Conservation (phyloP, 2,888 invertebrate genomes). For the Tenodera sinensis region DNA sequence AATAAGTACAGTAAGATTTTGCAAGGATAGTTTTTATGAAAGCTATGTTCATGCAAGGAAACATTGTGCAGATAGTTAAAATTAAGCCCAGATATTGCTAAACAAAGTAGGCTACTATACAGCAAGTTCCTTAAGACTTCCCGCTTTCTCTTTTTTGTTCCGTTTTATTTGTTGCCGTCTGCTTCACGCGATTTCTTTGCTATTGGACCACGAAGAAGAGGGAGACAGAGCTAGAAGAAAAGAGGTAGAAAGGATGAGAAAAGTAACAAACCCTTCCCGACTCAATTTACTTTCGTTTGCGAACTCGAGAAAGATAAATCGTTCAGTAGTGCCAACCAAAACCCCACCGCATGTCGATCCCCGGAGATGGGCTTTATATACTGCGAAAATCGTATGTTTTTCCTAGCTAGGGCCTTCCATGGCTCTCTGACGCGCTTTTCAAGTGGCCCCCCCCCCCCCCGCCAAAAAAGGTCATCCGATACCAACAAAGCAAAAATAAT, state of each 20-base stretch:
- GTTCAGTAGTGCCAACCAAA: not conserved
- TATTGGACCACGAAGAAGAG: not conserved
- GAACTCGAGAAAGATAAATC: not conserved
- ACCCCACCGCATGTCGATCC: not conserved
- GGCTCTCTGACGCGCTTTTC: not conserved
- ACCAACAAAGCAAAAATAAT: too few relatives aligned
- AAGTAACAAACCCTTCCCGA: not conserved
- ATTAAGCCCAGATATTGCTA: not conserved
- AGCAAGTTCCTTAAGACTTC: not conserved
- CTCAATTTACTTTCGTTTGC: not conserved
- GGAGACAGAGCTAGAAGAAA: not conserved
- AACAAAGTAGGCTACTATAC: not conserved
- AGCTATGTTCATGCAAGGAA: too few relatives aligned
- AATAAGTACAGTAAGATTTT: too few relatives aligned
- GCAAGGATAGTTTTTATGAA: too few relatives aligned
- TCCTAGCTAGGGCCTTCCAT: not conserved
- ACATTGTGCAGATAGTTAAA: too few relatives aligned
- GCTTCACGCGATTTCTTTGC: not conserved
- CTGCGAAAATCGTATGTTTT: not conserved
- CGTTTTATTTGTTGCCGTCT: not conserved
- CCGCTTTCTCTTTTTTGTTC: not conserved
- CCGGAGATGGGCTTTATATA: not conserved
- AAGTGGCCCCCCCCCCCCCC: not conserved
- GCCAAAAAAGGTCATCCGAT: too few relatives aligned
- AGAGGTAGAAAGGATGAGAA: not conserved